Base-by-base conservation (phyloP, 2,797 vertebrate species). In the Gobio occitaniae region DNA sequence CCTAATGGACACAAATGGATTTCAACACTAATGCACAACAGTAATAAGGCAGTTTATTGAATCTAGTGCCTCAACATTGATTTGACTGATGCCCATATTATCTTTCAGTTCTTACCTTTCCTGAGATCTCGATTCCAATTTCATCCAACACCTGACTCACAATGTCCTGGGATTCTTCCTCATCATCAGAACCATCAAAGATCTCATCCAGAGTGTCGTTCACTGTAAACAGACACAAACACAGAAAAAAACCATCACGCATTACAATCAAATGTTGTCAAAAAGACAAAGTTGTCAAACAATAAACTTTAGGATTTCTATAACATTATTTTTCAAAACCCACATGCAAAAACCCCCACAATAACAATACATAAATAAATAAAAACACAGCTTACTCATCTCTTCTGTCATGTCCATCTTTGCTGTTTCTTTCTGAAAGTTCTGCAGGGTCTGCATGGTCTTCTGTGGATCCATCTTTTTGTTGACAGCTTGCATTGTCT, bases 331-430 rank as follows among this genome's bases (percentile, higher is more conserved):
- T 68, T 21, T 19, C 11, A 66, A 75, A 74, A 52, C 59, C 9
- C 19, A 25, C 47, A 29, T 52, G 12, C 15, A 65, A 75, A 83
- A 41, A 54, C 3, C 54, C 21, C 59, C 47, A 44, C 61, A 44
- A 69, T 1, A 54, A 19, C 25, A 56, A 77, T 25, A 13, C 25
- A 75, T 1, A 68, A 66, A 47, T 15, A 13, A 38, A 72, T 59
- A 4, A 25, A 61, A 61, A 65, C 25, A 25, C 47, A 7, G 36
- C 96, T 96, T 93, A 97, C 96, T 97, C 96, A 97, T 96, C 94
- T 97, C 96, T 92, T 97, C 96, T 50, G 96, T 97, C 96, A 97
- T 97, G 90, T 96, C 96, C 96, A 97, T 97, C 92, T 97, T 97
- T 94, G 96, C 95, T 17, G 96, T 97, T 89, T 97, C 96, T 89